Conservation (phyloP, 1,140 invertebrate genomes). For the Caenorhabditis remanei region DNA sequence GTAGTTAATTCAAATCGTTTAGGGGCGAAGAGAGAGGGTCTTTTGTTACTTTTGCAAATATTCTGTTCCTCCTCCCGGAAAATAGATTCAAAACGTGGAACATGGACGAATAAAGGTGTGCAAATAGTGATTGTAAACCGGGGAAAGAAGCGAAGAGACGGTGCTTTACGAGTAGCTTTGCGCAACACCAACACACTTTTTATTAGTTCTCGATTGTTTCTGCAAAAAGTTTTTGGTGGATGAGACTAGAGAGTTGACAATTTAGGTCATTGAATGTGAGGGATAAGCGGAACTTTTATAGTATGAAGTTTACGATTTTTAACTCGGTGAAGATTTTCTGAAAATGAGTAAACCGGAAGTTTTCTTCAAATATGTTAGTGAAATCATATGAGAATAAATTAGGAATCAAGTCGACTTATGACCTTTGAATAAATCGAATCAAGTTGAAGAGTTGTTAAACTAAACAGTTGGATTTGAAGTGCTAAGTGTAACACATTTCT, state of each 20-base stretch:
- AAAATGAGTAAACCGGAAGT: too few species aligned
- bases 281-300: background rate
- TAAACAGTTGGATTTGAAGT: slow-evolving; percentile 31
- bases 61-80: background rate
- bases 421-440: background rate
- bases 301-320: background rate
- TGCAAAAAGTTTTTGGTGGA: background rate
- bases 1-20: background rate
- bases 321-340: too few species aligned
- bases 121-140: slow-evolving; percentile 37
- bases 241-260: background rate
- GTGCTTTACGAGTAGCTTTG: slow-evolving; percentile 40
- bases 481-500: background rate
- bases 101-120: slow-evolving; percentile 32
- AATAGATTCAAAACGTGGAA: slow-evolving; percentile 34
- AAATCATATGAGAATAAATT: too few species aligned
- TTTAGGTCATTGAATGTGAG: background rate
- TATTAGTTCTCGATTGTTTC: slow-evolving; percentile 21
- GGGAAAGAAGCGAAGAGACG: background rate
- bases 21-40: background rate
- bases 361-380: too few species aligned
- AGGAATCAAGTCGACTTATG: background rate
- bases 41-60: slow-evolving; percentile 10
- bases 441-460: slow-evolving; percentile 7
- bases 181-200: slow-evolving; percentile 4